A percentile compares a stretch with the other conserved stretches of the same genome.
Evolutionary conservation across 2,113 vertebrate species (phyloP).

Genomic region (Manacus vitellinus): DNA sequence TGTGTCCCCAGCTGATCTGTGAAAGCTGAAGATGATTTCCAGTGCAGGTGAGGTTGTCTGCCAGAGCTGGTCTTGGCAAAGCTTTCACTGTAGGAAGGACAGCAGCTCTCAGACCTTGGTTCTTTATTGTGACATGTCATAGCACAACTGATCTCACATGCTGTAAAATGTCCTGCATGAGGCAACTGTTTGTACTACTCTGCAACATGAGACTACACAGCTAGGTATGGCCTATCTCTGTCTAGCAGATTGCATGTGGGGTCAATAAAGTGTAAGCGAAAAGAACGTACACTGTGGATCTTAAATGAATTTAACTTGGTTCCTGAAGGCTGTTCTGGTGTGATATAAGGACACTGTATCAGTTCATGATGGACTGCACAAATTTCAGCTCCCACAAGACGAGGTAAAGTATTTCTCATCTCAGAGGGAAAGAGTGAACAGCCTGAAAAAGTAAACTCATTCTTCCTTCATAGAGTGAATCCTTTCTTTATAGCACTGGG

Average conservation of each 20-base stretch:
- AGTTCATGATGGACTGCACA: neutral
- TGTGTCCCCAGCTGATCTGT: neutral
- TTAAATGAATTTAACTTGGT: neutral
- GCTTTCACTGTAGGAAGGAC: neutral
- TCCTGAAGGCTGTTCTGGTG: neutral
- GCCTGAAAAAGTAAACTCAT: neutral
- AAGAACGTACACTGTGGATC: neutral
- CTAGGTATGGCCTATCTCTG: neutral
- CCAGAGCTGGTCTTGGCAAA: neutral
- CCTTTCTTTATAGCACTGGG: neutral
- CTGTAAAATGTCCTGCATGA: neutral
- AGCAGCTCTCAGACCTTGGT: neutral
- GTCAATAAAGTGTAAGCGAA: neutral
- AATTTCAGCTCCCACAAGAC: neutral
- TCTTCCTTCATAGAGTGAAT: neutral
- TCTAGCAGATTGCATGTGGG: neutral
- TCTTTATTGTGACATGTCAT: neutral
- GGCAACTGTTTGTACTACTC: neutral
- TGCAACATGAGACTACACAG: neutral
- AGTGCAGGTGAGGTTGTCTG: neutral
- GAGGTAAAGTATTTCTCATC: neutral
- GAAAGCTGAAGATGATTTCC: neutral
- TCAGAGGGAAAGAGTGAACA: neutral
- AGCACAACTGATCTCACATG: neutral
- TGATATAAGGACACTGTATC: neutral